phyloP scores from a whole-genome alignment of 2,888 invertebrate species.

The Erebia palarica region DNA sequence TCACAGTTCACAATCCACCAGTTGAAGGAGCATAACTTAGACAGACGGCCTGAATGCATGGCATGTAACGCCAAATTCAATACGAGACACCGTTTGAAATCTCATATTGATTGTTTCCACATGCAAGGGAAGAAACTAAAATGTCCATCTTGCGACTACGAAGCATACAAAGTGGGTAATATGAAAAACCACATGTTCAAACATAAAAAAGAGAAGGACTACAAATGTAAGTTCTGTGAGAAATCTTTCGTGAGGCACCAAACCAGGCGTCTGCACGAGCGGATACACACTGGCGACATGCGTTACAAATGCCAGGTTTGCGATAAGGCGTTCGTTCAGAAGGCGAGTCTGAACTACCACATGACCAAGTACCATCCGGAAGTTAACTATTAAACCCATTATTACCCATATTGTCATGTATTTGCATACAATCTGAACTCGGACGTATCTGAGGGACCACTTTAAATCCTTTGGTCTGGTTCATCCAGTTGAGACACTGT shows the following conservation, averaged over 20 bases:
- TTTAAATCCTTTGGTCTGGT: no score
- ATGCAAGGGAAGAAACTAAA: conserved; percentile 65
- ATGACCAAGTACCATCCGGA: conserved; percentile 72
- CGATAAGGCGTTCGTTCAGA: conserved; percentile 50
- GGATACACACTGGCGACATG: conserved; percentile 69
- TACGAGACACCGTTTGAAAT: conserved; percentile 42
- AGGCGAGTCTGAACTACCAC: conserved; percentile 72
- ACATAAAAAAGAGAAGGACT: conserved; percentile 67
- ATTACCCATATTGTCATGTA: no score
- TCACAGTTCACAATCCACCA: conserved; percentile 33
- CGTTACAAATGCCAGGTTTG: conserved; percentile 61
- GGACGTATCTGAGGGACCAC: no score
- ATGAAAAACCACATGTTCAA: conserved; percentile 61
- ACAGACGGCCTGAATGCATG: conserved; percentile 63
- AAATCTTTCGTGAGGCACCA: conserved; percentile 68
- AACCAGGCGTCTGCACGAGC: conserved; percentile 59
- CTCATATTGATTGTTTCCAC: conserved; percentile 59
- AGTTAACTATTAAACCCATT: conserved; percentile 54
- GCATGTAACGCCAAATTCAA: conserved; percentile 67
- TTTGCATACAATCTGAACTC: no score
- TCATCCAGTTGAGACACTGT: no score
- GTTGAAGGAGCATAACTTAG: conserved; percentile 57
- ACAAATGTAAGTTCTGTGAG: conserved; percentile 68
- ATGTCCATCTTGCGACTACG: conserved; percentile 62
- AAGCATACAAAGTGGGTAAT: conserved; percentile 58